These are phyloP conservation scores for Xenentodon cancila DNA, from an alignment of 2,797 vertebrate species.

Conservation along the genomic window DNA sequence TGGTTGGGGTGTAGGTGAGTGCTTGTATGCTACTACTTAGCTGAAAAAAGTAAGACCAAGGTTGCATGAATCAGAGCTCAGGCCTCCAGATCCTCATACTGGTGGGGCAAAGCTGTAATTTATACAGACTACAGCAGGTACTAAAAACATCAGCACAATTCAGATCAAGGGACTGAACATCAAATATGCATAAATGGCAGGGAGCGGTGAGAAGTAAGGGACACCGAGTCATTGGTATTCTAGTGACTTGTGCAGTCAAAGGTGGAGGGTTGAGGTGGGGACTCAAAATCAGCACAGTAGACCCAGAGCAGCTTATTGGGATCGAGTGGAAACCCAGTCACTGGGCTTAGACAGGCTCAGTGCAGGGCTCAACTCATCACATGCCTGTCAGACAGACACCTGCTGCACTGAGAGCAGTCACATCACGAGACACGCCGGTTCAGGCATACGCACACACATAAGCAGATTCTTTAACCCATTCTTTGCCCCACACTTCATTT, in stretches of 20 bases:
- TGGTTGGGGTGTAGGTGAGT: too few species aligned
- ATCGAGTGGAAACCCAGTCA: constrained; percentile 74
- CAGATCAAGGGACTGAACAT: constrained; percentile 67
- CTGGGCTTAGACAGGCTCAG: constrained; percentile 81
- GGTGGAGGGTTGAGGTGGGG: constrained; percentile 66
- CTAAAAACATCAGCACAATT: constrained; percentile 52
- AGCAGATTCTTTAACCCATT: constrained; percentile 30
- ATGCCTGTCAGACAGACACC: constrained; percentile 81
- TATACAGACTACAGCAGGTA: constrained; percentile 45
- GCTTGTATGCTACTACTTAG: too few species aligned
- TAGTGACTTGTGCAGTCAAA: constrained; percentile 66
- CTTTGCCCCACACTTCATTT: constrained; percentile 21
- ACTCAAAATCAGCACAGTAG: constrained; percentile 71
- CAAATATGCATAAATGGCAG: constrained; percentile 72
- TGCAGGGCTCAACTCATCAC: constrained; percentile 81
- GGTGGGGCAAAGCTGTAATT: constrained; percentile 26
- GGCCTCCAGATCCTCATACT: not conserved
- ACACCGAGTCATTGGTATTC: constrained; percentile 76
- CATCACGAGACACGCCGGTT: constrained; percentile 25
- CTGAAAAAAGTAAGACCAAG: not conserved
- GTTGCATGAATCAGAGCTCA: not conserved
- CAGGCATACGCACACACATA: constrained; percentile 12
- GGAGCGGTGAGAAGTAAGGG: constrained; percentile 60
- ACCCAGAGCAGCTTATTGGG: constrained; percentile 79
- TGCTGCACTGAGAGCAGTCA: constrained; percentile 61